Evolutionary conservation across 1,140 invertebrate species (phyloP).

Genomic region (Bathynomus jamesi): DNA sequence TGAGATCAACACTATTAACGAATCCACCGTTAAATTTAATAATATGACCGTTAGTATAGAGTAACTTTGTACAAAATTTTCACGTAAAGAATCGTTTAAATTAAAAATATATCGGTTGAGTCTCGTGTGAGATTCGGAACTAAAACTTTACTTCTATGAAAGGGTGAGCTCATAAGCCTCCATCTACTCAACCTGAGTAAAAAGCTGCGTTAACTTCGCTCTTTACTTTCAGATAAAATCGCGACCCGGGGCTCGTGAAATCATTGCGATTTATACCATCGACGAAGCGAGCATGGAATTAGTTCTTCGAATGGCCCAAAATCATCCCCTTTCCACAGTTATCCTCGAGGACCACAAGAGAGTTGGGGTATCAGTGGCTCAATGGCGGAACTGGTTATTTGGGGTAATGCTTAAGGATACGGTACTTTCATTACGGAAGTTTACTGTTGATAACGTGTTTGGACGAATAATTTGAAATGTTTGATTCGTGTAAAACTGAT

Average conservation of each 20-base stretch:
- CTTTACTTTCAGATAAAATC: constrained; percentile 56
- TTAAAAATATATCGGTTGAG: too few relatives aligned
- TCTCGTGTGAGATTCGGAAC: too few relatives aligned
- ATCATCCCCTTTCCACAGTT: constrained; percentile 69
- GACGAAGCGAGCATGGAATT: constrained; percentile 75
- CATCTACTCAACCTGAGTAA: too few relatives aligned
- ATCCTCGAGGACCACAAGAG: constrained; percentile 59
- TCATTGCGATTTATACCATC: constrained; percentile 67
- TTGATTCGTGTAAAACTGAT: too few relatives aligned
- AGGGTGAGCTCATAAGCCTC: too few relatives aligned
- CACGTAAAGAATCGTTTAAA: neutral
- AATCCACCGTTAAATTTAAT: constrained; percentile 49
- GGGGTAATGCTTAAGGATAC: constrained; percentile 59
- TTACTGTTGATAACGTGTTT: neutral
- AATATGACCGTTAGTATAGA: constrained; percentile 59
- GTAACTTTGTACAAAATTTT: neutral
- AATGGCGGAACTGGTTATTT: constrained; percentile 67
- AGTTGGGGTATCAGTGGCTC: constrained; percentile 51
- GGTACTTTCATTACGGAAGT: neutral
- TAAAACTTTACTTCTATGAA: too few relatives aligned
- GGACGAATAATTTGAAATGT: too few relatives aligned
- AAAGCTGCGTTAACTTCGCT: too few relatives aligned
- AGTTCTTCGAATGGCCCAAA: constrained; percentile 62
- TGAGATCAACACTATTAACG: constrained; percentile 56
- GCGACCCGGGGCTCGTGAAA: constrained; percentile 60